phyloP scores from a whole-genome alignment of 1,140 invertebrate species.

The Orius insidiosus region DNA sequence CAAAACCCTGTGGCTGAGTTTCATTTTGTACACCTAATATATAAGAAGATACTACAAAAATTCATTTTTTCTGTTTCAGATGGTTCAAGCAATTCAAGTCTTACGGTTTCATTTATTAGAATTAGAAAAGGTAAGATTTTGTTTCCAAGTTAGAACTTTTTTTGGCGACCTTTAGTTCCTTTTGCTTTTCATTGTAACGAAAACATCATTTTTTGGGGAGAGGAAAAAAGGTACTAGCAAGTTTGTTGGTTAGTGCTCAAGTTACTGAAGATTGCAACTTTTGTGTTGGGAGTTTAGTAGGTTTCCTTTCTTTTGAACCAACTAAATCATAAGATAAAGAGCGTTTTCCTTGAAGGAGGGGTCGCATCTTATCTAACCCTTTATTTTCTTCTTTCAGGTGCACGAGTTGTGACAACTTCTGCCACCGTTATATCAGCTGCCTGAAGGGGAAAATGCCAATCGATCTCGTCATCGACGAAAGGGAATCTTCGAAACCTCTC shows the following conservation, averaged over 20 bases:
- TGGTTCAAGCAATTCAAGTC: constrained; percentile 99
- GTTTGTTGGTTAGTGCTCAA: too few relatives aligned
- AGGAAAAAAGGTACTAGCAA: too few relatives aligned
- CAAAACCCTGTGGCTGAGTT: too few relatives aligned
- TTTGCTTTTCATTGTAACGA: too few relatives aligned
- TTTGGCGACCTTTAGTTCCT: too few relatives aligned
- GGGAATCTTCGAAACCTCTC: constrained; percentile 63
- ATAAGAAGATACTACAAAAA: not conserved
- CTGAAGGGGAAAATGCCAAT: constrained; percentile 99
- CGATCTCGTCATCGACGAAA: constrained; percentile 97
- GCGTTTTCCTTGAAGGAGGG: constrained; percentile 31
- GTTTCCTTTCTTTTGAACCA: too few relatives aligned
- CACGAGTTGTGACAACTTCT: constrained; percentile 99
- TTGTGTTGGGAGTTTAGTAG: too few relatives aligned
- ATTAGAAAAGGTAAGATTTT: constrained; percentile 94
- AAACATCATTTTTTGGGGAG: too few relatives aligned
- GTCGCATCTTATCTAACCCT: not conserved
- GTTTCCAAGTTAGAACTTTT: not conserved
- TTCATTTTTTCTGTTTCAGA: constrained; percentile 56
- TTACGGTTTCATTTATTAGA: constrained; percentile 99
- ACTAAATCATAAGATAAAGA: constrained; percentile 88
- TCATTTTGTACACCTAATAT: too few relatives aligned
- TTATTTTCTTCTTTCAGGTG: constrained; percentile 50
- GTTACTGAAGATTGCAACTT: too few relatives aligned
- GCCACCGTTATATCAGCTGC: constrained; percentile 99